phyloP scores from a whole-genome alignment of 1,140 invertebrate genomes.

The Telenomus remus region DNA sequence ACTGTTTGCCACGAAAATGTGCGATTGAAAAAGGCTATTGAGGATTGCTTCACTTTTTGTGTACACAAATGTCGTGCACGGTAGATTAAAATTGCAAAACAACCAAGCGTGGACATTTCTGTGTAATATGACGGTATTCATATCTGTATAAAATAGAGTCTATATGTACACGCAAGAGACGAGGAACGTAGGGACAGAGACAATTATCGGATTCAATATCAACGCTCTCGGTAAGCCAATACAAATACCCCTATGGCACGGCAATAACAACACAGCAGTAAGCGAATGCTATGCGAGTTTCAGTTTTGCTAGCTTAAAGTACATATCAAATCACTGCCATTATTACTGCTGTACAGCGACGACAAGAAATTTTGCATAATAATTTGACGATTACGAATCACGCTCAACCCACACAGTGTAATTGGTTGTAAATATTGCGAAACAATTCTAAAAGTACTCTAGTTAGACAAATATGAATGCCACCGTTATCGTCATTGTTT shows the following conservation, averaged over 20 bases:
- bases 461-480: no score
- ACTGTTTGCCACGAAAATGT: no score
- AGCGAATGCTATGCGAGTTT: constrained; percentile 66
- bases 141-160: constrained; percentile 36
- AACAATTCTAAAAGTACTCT: no score
- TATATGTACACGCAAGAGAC: constrained; percentile 19
- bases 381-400: no score
- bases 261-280: constrained; percentile 73
- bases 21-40: no score
- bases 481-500: no score
- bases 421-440: no score
- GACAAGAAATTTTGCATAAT: constrained; percentile 2
- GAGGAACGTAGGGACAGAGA: constrained; percentile 64
- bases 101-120: constrained; percentile 29
- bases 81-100: constrained; percentile 40
- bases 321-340: constrained; percentile 67
- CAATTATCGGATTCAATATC: constrained; percentile 76
- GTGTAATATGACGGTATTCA: constrained; percentile 53
- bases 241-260: constrained; percentile 74
- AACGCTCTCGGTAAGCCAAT: constrained; percentile 74
- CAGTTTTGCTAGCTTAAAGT: constrained; percentile 54
- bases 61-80: no score
- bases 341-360: constrained; percentile 26
- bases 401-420: no score
- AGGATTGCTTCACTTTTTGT: no score